Percentiles rank a stretch among this genome's conserved stretches.
Conservation (phyloP, 2,888 invertebrate genomes). For the Pedicia rivosa region DNA sequence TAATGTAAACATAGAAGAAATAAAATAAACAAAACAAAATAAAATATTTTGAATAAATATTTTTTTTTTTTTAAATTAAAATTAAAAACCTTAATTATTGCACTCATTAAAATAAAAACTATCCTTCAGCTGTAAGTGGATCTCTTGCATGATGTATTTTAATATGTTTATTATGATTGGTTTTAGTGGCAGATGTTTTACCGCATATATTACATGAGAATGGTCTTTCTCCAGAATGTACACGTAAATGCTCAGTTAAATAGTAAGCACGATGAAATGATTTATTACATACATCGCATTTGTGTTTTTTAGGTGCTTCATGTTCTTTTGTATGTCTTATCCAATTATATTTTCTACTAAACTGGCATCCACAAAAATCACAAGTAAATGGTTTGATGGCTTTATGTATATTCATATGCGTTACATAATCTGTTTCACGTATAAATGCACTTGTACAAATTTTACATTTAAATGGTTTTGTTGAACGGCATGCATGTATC, state of each 20-base stretch:
- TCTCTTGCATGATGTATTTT: slow-evolving; percentile 81
- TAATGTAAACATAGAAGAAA: too few relatives aligned
- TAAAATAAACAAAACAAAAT: too few relatives aligned
- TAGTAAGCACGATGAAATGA: slow-evolving; percentile 77
- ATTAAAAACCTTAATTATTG: too few relatives aligned
- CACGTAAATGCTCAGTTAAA: slow-evolving; percentile 71
- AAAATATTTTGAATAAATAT: too few relatives aligned
- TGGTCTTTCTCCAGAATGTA: slow-evolving; percentile 62
- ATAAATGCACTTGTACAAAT: slow-evolving; percentile 75
- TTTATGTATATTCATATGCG: slow-evolving; percentile 75
- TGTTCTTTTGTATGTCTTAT: slow-evolving; percentile 73
- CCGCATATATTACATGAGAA: slow-evolving; percentile 79
- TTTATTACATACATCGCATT: slow-evolving; percentile 62
- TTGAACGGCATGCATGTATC: slow-evolving; percentile 70
- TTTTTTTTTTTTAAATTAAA: too few relatives aligned
- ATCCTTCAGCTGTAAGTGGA: slow-evolving; percentile 62
- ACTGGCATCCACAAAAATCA: slow-evolving; percentile 79
- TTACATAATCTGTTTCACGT: slow-evolving; percentile 59
- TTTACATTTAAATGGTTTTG: slow-evolving; percentile 72
- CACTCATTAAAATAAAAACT: neutral
- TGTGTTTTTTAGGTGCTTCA: slow-evolving; percentile 60
- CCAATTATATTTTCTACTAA: slow-evolving; percentile 78
- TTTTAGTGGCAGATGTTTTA: slow-evolving; percentile 76
- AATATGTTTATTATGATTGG: slow-evolving; percentile 80
- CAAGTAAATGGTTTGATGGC: slow-evolving; percentile 70